phyloP scores from a whole-genome alignment of 1,140 invertebrate genomes.

The Drosophila sp. region DNA sequence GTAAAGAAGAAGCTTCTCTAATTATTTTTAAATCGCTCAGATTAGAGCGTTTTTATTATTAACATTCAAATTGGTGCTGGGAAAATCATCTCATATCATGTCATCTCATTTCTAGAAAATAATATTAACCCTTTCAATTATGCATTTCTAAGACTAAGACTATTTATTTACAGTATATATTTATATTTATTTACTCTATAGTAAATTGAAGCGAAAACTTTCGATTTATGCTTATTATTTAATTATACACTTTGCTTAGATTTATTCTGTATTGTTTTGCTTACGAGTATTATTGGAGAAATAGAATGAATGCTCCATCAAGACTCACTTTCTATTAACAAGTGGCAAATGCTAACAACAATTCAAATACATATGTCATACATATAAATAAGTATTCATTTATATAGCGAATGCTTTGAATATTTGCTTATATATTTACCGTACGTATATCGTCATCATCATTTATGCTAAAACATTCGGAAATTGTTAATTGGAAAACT shows the following conservation, averaged over 20 bases:
- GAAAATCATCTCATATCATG: no score
- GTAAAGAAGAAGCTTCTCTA: not conserved
- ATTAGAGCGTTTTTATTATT: not conserved
- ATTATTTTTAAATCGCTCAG: not conserved
- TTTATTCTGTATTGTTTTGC: slow-evolving; percentile 16
- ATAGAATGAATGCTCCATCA: slow-evolving; percentile 25
- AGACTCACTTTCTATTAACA: slow-evolving; percentile 49
- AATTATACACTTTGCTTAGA: slow-evolving; percentile 28
- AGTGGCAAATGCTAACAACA: slow-evolving; percentile 55
- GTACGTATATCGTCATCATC: no score
- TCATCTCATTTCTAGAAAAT: not conserved
- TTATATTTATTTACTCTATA: no score
- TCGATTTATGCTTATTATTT: slow-evolving; percentile 17
- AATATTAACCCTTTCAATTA: slow-evolving; percentile 5
- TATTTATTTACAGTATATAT: slow-evolving; percentile 67
- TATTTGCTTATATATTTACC: not conserved
- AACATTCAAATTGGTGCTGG: slow-evolving; percentile 2
- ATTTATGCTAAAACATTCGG: no score
- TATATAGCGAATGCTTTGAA: slow-evolving; percentile 12
- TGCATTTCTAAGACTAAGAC: no score
- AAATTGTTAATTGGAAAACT: slow-evolving; percentile 46
- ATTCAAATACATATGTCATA: slow-evolving; percentile 34
- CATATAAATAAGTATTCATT: slow-evolving; percentile 6
- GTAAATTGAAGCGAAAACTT: slow-evolving; percentile 39
- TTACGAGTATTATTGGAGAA: slow-evolving; percentile 20